phyloP scores from a whole-genome alignment of 1,140 invertebrate species.

The Panagrolaimus sp. region DNA sequence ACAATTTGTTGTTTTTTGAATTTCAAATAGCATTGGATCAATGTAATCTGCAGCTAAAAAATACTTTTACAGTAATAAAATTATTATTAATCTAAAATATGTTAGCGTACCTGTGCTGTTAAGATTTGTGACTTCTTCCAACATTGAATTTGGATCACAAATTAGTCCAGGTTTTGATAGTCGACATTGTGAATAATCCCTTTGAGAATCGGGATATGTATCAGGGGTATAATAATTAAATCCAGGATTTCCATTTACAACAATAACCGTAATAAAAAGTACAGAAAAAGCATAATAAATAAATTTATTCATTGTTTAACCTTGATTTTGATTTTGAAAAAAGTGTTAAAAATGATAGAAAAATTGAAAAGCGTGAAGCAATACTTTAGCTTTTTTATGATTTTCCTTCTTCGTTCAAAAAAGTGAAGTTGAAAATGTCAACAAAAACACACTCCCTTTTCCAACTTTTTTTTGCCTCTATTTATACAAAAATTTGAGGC shows the following conservation, averaged over 20 bases:
- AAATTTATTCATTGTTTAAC: too few relatives aligned
- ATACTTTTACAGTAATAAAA: constrained; percentile 1
- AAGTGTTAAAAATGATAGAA: too few relatives aligned
- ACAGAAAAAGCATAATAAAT: too few relatives aligned
- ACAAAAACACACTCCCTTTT: too few relatives aligned
- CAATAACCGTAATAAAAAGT: too few relatives aligned
- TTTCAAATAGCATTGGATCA: background rate
- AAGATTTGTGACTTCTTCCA: background rate
- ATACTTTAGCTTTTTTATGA: too few relatives aligned
- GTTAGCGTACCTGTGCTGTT: background rate
- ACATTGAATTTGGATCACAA: constrained; percentile 23
- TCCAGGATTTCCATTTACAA: background rate
- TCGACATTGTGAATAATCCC: constrained; percentile 19
- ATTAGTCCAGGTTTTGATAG: constrained; percentile 1
- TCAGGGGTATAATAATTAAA: constrained; percentile 16
- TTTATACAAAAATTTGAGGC: too few relatives aligned
- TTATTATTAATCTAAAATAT: background rate
- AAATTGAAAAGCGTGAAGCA: too few relatives aligned
- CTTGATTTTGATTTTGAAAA: too few relatives aligned
- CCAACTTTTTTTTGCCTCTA: too few relatives aligned
- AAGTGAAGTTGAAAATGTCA: too few relatives aligned
- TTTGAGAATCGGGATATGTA: constrained; percentile 22
- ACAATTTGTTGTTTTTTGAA: background rate
- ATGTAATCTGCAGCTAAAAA: constrained; percentile 6
- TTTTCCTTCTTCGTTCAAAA: too few relatives aligned